Evolutionary conservation across 2,113 vertebrate genomes (phyloP).

Genomic region (Datnioides undecimradiatus): DNA sequence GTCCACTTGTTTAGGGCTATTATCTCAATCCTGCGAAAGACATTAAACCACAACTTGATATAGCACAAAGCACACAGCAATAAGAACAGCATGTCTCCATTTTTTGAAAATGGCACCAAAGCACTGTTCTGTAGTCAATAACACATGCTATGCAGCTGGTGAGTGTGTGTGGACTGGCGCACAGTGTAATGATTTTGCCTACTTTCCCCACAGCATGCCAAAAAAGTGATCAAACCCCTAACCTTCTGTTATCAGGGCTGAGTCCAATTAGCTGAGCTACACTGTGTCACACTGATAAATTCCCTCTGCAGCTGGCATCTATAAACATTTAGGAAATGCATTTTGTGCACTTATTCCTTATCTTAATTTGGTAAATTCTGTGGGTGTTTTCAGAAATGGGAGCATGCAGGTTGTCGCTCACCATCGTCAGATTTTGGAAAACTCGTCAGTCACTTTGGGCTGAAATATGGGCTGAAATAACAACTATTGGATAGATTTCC

Average conservation of each 20-base stretch:
- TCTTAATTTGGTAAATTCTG: conserved; percentile 37
- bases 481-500: neutral
- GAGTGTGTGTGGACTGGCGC: conserved; percentile 7
- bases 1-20: conserved; percentile 40
- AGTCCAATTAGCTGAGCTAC: conserved; percentile 64
- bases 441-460: neutral
- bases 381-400: conserved; percentile 14
- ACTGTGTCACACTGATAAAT: conserved; percentile 65
- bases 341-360: conserved; percentile 34
- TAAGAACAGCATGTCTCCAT: conserved; percentile 36
- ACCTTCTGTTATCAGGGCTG: conserved; percentile 61
- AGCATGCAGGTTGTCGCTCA: neutral
- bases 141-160: conserved; percentile 47
- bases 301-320: conserved; percentile 26
- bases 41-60: conserved; percentile 43
- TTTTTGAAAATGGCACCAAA: conserved; percentile 43
- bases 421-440: neutral
- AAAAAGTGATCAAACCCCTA: conserved; percentile 50
- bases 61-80: conserved; percentile 23
- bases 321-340: conserved; percentile 28
- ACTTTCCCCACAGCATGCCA: conserved; percentile 35
- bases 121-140: conserved; percentile 34
- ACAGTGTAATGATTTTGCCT: conserved; percentile 22
- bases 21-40: conserved; percentile 40
- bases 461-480: neutral